A percentile compares a stretch with the other conserved stretches of the same genome.
phyloP scores from a whole-genome alignment of 2,797 vertebrate species.

The Eulemur mongoz region DNA sequence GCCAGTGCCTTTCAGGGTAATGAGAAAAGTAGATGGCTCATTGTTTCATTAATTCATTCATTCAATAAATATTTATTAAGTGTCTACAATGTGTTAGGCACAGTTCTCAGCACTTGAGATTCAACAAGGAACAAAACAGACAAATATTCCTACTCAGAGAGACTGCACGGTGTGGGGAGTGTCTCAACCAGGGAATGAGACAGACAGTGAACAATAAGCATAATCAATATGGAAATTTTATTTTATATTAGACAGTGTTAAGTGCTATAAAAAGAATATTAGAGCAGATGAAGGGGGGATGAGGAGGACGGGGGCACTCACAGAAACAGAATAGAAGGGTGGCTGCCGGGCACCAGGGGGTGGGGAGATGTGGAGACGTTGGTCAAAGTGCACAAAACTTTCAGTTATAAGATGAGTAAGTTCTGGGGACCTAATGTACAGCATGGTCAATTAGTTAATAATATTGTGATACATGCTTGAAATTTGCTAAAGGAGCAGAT shows the following conservation, averaged over 20 bases:
- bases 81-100: neutral
- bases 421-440: neutral
- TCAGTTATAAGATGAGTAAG: neutral
- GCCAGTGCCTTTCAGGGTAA: neutral
- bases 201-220: neutral
- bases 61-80: conserved; percentile 16
- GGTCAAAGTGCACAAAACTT: neutral
- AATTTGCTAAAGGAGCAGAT: neutral
- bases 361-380: neutral
- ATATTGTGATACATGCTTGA: neutral
- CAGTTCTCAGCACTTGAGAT: neutral
- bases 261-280: neutral
- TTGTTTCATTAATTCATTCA: neutral
- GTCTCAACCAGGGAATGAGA: neutral
- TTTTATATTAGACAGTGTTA: neutral
- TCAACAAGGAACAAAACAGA: neutral
- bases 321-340: neutral
- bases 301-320: neutral
- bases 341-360: accelerated
- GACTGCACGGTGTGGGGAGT: neutral
- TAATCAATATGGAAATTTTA: neutral
- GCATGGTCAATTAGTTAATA: neutral
- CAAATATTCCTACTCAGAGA: neutral
- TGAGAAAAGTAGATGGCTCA: neutral
- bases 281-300: neutral